Evolutionary conservation across 2,797 vertebrate genomes (phyloP).

Genomic region (Odontamblyopus lacepedii): DNA sequence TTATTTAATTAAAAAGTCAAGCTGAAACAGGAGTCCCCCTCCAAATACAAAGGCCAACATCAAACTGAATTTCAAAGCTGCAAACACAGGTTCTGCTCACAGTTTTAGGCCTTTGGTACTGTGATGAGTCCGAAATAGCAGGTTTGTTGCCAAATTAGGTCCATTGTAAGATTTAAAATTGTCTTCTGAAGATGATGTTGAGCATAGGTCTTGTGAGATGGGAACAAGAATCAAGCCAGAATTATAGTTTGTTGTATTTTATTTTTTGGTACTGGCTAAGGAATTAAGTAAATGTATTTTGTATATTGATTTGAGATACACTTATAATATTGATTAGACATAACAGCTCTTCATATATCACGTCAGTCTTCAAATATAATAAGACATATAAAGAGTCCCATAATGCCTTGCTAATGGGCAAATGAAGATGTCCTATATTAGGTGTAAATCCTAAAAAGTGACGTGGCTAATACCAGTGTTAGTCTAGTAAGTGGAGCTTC

Average conservation of each 20-base stretch:
- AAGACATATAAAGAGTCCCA: neutral
- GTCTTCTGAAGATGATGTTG: neutral
- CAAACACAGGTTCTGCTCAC: neutral
- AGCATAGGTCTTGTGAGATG: neutral
- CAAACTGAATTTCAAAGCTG: neutral
- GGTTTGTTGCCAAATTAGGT: neutral
- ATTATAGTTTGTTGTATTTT: neutral
- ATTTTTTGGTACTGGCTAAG: too few relatives aligned
- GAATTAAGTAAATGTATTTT: too few relatives aligned
- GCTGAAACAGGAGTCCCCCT: neutral
- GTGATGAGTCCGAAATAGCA: neutral
- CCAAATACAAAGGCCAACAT: neutral
- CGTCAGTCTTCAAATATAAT: too few relatives aligned
- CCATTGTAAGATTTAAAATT: neutral
- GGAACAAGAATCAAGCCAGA: neutral
- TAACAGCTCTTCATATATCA: too few relatives aligned
- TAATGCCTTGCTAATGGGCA: neutral
- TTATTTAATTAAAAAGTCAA: constrained; percentile 8
- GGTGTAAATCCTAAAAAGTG: neutral
- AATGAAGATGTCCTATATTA: neutral
- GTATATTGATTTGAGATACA: too few relatives aligned
- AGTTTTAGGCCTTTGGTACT: neutral
- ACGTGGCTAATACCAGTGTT: neutral
- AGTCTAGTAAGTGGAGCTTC: constrained; percentile 33
- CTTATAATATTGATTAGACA: too few relatives aligned